Percentiles rank a stretch among this genome's conserved stretches.
Conservation (phyloP, 1,140 invertebrate species). For the Zeugodacus cucurbitae region DNA sequence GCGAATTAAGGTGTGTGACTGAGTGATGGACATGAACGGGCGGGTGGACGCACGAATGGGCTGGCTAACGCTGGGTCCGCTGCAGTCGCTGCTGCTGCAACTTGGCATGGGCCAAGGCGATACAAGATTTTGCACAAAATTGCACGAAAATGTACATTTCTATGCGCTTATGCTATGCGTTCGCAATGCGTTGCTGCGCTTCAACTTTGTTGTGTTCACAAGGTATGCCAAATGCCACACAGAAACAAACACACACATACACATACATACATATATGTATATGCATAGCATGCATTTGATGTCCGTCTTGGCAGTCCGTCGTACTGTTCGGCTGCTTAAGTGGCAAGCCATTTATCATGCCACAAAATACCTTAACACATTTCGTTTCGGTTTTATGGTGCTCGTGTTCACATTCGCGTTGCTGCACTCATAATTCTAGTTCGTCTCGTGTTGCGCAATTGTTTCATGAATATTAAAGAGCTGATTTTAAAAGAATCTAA, state of each 20-base stretch:
- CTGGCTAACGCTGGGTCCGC: background rate
- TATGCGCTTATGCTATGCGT: background rate
- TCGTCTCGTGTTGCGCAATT: background rate
- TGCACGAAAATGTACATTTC: background rate
- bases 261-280: background rate
- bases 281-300: background rate
- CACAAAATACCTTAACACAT: background rate
- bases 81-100: background rate
- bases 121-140: background rate
- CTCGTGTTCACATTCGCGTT: background rate
- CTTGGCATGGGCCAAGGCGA: slow-evolving; percentile 6
- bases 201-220: background rate
- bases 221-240: no score
- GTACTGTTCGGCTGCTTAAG: background rate
- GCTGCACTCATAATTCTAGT: background rate
- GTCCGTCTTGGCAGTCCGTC: background rate
- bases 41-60: background rate
- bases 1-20: slow-evolving; percentile 34
- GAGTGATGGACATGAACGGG: background rate
- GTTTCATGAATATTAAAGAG: background rate
- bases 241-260: no score
- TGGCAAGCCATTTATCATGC: background rate
- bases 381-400: background rate
- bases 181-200: background rate
- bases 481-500: background rate